Evolutionary conservation across 1,140 invertebrate species (phyloP), one percentile per base, ranked within the genome.

Genomic region (Aleiodes sp.): DNA sequence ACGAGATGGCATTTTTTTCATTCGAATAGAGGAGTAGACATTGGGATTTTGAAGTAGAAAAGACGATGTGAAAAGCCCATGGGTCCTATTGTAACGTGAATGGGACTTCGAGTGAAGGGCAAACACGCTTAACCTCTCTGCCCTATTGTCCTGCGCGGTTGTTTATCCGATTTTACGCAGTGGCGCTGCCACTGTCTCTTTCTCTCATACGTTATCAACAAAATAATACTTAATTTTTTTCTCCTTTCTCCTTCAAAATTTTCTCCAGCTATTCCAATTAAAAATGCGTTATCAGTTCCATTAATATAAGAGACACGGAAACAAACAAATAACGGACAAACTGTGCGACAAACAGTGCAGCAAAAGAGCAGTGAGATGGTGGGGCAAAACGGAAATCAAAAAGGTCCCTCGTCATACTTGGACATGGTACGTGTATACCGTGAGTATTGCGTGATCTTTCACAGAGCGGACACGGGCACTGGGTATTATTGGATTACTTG

Each of bases 111-210:
- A 84, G 81, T 82, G 82, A 81, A 84, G 77, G 80, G 82, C 81
- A 84, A 84, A 84, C 82, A 84, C 78, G 82, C 81, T 84, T 84
- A 83, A 83, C 82, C 82, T 82, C 76, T 78, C 75, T 76, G 76
- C 71, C 81, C 68, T 76, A 82, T 84, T 82, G 82, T 84, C 37
- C 3, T 14, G n/a, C 77, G 75, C 72, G 68, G 71, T 73, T 69
- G 80, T 76, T 83, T 81, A 84, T 84, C 82, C 82, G 82, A 83
- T 84, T 84, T 83, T 75, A 75, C 75, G 78, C 67, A 39, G 60
- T 63, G 31, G 75, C 75, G 68, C 70, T 41, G 68, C 69, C 70
- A 57, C 65, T 59, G 61, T 52, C 4, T 21, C 3, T 43, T 8
- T 0, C 31, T 43, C 19, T 56, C 59, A 71, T 71, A 59, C 21